Evolutionary conservation across 2,888 invertebrate species (phyloP), one percentile per base, ranked within the genome.

Genomic region (Drosophila mercatorum): DNA sequence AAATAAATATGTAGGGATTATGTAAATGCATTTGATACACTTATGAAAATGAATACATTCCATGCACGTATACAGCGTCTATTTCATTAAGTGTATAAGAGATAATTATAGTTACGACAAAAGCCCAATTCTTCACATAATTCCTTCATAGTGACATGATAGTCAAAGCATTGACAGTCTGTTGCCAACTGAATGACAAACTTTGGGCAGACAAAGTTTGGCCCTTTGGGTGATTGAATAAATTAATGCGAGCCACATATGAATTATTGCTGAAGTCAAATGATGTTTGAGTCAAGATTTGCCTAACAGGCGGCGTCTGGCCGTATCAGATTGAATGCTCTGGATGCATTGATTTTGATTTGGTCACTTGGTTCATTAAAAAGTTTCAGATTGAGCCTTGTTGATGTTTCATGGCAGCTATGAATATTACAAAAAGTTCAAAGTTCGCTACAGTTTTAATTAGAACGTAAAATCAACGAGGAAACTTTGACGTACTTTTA

Each of bases 281-380:
- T 81, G 72, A 72, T 66, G 60, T 61, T 68, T 1, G 26, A 46
- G 43, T 5, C 14, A 12, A 59, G 77, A 71, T 80, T 68, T 64
- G 55, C 36, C 38, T 1, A 51, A 41, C 53, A 53, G 69, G 43
- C 53, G 36, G 28, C 64, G 46, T 2, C 5, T 34, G 34, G 28
- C 7, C 40, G 10, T 28, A 22, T 26, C 5, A 4, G 7, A 51
- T 52, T n/a, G 49, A 43, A 22, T 53, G 12, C 12, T 38, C 34
- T 14, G 17, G 41, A 59, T 64, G 52, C 71, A 80, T 81, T 70
- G 73, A 87, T 74, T 87, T 65, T 72, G 68, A 74, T 83, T 68
- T 73, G 80, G 79, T 82, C 83, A 77, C 85, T 83, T 53, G 67
- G 77, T 86, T 89, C 89, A 80, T 85, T 88, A 88, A 80, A 89